A percentile compares a stretch with the other conserved stretches of the same genome.
Conservation (phyloP, 92 coral and sea anemone genomes). For the Bergia sp. region DNA sequence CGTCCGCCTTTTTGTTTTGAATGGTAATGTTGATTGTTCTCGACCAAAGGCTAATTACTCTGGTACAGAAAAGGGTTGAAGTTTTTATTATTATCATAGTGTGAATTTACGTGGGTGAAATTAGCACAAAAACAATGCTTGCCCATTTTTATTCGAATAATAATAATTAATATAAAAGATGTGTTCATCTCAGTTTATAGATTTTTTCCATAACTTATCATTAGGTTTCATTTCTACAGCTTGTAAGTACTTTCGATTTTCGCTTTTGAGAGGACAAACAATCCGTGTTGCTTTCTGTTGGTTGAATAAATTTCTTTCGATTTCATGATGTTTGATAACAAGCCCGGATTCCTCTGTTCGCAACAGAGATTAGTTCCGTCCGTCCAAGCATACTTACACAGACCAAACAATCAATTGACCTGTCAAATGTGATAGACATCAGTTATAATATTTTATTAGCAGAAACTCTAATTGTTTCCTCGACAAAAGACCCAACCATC, state of each 20-base stretch:
- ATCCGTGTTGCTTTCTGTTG: neutral
- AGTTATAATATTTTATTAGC: slow-evolving; percentile 29
- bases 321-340: neutral
- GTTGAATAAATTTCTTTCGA: neutral
- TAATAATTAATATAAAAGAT: too few species aligned
- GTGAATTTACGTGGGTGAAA: too few species aligned
- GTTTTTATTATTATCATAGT: too few species aligned
- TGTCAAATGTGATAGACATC: slow-evolving; percentile 36
- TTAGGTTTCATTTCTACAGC: too few species aligned
- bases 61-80: too few species aligned
- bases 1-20: too few species aligned
- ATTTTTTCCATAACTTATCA: too few species aligned
- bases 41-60: too few species aligned
- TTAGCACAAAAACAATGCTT: too few species aligned
- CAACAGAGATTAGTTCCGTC: neutral
- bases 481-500: slow-evolving; percentile 18
- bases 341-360: neutral
- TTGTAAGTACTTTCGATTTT: neutral
- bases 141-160: too few species aligned
- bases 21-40: too few species aligned
- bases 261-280: neutral
- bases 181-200: too few species aligned
- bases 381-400: neutral
- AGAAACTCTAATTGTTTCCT: slow-evolving; percentile 15
- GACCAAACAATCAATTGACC: neutral